These are phyloP conservation scores for Porites rus DNA, from an alignment of 92 coral and sea anemone species.

Conservation along the genomic window DNA sequence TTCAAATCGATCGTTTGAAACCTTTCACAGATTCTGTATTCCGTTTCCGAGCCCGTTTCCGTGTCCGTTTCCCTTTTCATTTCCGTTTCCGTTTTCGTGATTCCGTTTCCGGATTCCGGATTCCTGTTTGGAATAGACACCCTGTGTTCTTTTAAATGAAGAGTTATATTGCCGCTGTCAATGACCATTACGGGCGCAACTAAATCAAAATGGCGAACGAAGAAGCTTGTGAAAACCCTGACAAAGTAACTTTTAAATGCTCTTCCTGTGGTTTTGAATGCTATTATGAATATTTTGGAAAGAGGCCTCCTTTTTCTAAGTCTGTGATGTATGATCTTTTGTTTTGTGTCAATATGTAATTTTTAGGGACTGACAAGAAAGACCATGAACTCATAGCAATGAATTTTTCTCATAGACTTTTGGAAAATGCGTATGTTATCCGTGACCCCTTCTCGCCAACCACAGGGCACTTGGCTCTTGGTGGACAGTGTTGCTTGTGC, in stretches of 20 bases:
- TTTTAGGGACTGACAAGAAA: not conserved
- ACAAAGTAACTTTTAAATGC: constrained; percentile 65
- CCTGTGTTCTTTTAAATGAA: not conserved
- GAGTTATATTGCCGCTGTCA: not conserved
- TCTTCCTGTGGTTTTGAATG: constrained; percentile 80
- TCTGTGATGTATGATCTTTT: constrained; percentile 77
- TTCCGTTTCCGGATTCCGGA: too few relatives aligned
- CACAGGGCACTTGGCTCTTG: constrained; percentile 72
- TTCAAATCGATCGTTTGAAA: too few relatives aligned
- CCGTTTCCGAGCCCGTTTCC: too few relatives aligned
- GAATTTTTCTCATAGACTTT: constrained; percentile 47
- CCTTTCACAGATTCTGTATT: too few relatives aligned
- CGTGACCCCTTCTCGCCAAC: constrained; percentile 90
- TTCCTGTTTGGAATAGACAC: not conserved
- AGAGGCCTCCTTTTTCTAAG: constrained; percentile 81
- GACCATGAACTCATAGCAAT: not conserved
- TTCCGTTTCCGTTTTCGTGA: too few relatives aligned
- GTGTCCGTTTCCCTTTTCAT: too few relatives aligned
- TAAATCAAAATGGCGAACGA: not conserved
- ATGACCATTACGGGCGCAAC: constrained; percentile 30
- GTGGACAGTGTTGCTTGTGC: constrained; percentile 79
- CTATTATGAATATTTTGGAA: constrained; percentile 90
- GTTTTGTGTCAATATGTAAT: not conserved
- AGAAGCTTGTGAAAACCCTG: constrained; percentile 25
- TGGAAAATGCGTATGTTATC: constrained; percentile 90